A percentile compares a stretch with the other conserved stretches of the same genome.
phyloP scores from a whole-genome alignment of 2,113 vertebrate species.

The Thermophis baileyi region DNA sequence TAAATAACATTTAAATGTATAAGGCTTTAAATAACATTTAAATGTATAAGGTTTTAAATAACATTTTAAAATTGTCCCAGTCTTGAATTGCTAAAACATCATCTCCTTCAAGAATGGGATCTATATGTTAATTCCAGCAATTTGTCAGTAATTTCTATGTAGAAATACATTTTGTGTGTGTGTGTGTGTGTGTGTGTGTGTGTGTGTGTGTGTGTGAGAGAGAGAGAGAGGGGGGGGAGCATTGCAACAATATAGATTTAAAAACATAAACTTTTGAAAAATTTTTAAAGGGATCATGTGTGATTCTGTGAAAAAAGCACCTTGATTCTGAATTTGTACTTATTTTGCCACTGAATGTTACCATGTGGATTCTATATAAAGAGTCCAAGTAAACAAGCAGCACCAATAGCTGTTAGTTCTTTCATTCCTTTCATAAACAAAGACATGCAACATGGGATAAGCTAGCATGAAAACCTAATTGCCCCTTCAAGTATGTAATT shows the following conservation, averaged over 20 bases:
- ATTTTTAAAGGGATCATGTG: neutral
- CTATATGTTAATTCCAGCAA: neutral
- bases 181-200: too few species aligned
- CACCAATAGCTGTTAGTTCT: neutral
- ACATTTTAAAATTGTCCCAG: neutral
- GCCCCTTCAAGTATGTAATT: neutral
- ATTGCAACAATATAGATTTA: neutral
- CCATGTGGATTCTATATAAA: neutral
- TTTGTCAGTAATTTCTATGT: neutral
- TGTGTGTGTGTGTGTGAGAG: too few species aligned
- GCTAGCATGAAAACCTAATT: neutral
- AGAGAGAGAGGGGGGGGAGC: too few species aligned
- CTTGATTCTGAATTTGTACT: neutral
- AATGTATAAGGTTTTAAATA: neutral
- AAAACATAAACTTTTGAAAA: neutral
- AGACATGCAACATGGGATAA: neutral
- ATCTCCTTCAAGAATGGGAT: neutral
- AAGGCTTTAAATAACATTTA: neutral
- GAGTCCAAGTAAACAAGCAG: neutral
- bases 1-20: too few species aligned
- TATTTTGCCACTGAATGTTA: neutral
- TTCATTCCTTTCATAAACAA: neutral
- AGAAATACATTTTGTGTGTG: neutral
- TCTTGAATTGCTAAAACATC: neutral
- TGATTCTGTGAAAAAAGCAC: neutral